These are phyloP conservation scores for Petrolisthes cinctipes DNA, from an alignment of 2,888 invertebrate species.

Conservation along the genomic window DNA sequence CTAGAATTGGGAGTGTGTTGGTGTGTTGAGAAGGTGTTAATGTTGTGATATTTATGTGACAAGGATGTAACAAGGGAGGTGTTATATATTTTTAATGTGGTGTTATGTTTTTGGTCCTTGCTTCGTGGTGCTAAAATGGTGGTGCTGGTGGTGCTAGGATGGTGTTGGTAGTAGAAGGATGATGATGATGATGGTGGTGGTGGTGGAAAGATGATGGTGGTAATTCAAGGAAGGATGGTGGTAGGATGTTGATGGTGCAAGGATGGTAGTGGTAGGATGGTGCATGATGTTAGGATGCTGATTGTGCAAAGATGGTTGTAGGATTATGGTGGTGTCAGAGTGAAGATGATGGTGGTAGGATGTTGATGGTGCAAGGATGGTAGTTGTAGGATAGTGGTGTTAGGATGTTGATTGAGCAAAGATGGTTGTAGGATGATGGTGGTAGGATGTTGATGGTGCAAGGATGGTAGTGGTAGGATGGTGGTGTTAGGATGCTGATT, in stretches of 20 bases:
- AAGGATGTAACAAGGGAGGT: too few species aligned
- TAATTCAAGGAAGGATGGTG: not conserved
- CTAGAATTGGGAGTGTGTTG: too few species aligned
- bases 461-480: not conserved
- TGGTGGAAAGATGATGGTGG: not conserved
- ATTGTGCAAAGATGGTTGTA: not conserved
- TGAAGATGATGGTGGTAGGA: not conserved
- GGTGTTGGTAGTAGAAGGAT: not conserved
- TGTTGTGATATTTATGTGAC: too few species aligned
- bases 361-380: constrained; percentile 7
- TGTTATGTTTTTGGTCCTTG: too few species aligned
- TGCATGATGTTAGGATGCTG: not conserved
- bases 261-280: not conserved
- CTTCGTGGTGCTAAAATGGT: too few species aligned
- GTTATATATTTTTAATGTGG: too few species aligned
- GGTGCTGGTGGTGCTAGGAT: too few species aligned
- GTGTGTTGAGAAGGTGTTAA: too few species aligned
- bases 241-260: not conserved
- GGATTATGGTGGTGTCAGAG: too few species aligned
- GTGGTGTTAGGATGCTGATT: not conserved
- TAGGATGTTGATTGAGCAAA: too few species aligned
- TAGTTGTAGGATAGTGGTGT: too few species aligned
- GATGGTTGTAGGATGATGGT: not conserved
- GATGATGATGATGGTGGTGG: not conserved
- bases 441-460: not conserved